A percentile compares a stretch with the other conserved stretches of the same genome.
Conservation (phyloP, 2,113 vertebrate species). For the Seriola aureovittata region DNA sequence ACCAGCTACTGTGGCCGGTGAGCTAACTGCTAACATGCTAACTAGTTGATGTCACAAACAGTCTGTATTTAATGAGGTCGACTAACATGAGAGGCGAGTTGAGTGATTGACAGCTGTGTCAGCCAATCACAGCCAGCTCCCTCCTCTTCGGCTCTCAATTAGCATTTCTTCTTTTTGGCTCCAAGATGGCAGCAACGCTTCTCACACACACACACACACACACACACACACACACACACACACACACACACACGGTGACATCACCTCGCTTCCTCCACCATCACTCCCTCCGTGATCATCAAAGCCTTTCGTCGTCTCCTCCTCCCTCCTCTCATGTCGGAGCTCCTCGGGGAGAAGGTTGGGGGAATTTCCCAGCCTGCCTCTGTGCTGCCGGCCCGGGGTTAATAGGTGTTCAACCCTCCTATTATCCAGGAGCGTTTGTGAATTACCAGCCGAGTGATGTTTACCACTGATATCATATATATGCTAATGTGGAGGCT, state of each 20-base stretch:
- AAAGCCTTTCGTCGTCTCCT: slow-evolving; percentile 3
- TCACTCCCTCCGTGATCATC: slow-evolving; percentile 19
- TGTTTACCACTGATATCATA: slow-evolving; percentile 99
- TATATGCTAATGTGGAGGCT: slow-evolving; percentile 97
- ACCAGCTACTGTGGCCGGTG: no score
- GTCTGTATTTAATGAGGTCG: no score
- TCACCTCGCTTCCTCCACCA: slow-evolving; percentile 34
- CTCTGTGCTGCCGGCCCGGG: slow-evolving; percentile 90
- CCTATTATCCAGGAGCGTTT: slow-evolving; percentile 94
- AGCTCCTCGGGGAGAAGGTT: slow-evolving; percentile 83
- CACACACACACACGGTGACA: slow-evolving; percentile 4
- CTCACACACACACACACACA: no score
- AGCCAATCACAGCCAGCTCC: neutral
- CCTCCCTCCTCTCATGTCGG: neutral
- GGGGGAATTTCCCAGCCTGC: slow-evolving; percentile 93
- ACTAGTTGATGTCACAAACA: no score
- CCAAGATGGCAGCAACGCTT: slow-evolving; percentile 1
- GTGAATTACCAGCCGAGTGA: slow-evolving; percentile 94
- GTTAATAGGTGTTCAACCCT: slow-evolving; percentile 97
- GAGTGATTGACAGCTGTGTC: neutral
- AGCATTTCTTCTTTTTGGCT: neutral
- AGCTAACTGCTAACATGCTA: no score
- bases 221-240: no score
- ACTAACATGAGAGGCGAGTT: no score
- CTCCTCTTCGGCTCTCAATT: neutral